Evolutionary conservation across 2,888 invertebrate species (phyloP).

Genomic region (Salpingus planirostris): DNA sequence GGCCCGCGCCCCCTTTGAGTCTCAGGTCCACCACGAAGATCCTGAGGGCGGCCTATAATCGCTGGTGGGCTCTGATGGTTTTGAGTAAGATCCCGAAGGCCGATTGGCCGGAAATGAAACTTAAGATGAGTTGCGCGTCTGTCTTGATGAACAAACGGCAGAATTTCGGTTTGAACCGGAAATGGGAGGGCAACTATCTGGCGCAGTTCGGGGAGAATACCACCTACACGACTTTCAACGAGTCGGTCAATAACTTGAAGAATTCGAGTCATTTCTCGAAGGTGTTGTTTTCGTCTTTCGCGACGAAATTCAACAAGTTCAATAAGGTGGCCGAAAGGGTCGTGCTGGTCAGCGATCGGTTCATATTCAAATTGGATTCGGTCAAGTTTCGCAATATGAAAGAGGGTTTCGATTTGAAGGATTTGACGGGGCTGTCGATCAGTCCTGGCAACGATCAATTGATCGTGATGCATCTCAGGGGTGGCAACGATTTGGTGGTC

Average conservation of each 20-base stretch:
- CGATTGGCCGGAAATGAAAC: conserved; percentile 81
- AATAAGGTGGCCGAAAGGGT: conserved; percentile 69
- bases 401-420: conserved; percentile 48
- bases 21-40: conserved; percentile 53
- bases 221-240: conserved; percentile 54
- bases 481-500: conserved; percentile 84
- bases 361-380: conserved; percentile 80
- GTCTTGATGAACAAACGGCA: conserved; percentile 56
- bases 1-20: conserved; percentile 74
- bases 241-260: conserved; percentile 58
- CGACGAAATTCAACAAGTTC: conserved; percentile 61
- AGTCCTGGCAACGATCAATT: conserved; percentile 83
- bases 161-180: conserved; percentile 67
- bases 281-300: conserved; percentile 57
- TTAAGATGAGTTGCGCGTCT: conserved; percentile 71
- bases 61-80: conserved; percentile 84
- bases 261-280: conserved; percentile 55
- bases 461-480: conserved; percentile 75
- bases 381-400: conserved; percentile 81
- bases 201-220: conserved; percentile 58
- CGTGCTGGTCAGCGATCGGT: conserved; percentile 76
- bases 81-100: conserved; percentile 68
- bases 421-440: conserved; percentile 72
- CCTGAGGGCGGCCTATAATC: conserved; percentile 56
- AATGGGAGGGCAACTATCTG: conserved; percentile 82